Evolutionary conservation across 1,140 invertebrate genomes (phyloP), one percentile per base, ranked within the genome.

Genomic region (Oedothorax gibbosus): DNA sequence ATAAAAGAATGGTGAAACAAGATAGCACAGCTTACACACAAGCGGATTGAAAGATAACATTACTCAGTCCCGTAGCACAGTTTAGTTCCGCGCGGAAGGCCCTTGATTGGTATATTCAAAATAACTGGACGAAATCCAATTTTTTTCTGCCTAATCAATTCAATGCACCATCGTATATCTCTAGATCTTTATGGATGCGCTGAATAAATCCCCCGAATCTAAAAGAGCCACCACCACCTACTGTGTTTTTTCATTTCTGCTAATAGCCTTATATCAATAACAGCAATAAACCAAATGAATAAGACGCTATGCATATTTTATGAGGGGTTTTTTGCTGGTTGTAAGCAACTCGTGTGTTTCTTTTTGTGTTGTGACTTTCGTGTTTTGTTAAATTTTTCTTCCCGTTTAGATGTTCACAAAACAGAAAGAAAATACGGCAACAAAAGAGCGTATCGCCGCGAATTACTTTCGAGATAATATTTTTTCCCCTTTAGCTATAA

Each of bases 61-160:
- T 84, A 66, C 71, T 21, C 57, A n/a, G 56, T 66, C 57, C 72
- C 35, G 69, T 50, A 51, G 66, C 18, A 50, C 62, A 60, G 21
- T 82, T 82, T 75, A 75, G 71, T 84, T 84, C 81, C 71, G 72
- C 81, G 56, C 81, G 10, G 51, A 35, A 66, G 72, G 11, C 51
- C 76, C 76, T 50, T 84, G 81, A 84, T 84, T 84, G 81, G 81
- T 75, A 57, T 66, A 84, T 84, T 84, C 72, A 84, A 84, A 84
- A 75, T 84, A 76, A 84, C 81, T 84, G 81, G 81, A 84, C 60
- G 50, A 21, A 84, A 66, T 84, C 81, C 81, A 84, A 84, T 84
- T 84, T 84, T 81, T 82, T 84, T 73, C 81, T 72, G 57, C 51
- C 72, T 62, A 64, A 65, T 84, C 71, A 84, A 66, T 84, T 76